Conservation (phyloP, 1,140 invertebrate species). For the Drosophila orosa region DNA sequence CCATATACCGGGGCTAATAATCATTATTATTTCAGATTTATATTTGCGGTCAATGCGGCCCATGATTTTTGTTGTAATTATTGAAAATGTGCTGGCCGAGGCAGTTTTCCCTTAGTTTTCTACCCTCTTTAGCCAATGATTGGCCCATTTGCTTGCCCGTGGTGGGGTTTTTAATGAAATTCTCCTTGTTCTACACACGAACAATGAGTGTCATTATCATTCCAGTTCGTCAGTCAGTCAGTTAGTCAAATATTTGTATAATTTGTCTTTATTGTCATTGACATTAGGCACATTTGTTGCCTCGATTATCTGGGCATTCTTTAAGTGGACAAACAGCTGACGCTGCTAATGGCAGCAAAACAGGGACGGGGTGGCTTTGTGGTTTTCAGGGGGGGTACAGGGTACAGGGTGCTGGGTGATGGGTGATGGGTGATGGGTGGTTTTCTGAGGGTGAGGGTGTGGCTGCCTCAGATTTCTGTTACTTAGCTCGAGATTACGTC, state of each 20-base stretch:
- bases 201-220: constrained; percentile 62
- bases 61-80: constrained; percentile 48
- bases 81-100: constrained; percentile 39
- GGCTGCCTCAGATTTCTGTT: constrained; percentile 28
- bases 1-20: constrained; percentile 30
- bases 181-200: constrained; percentile 46
- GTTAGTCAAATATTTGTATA: constrained; percentile 73
- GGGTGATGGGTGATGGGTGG: background rate
- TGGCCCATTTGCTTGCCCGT: constrained; percentile 16
- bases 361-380: constrained; percentile 1
- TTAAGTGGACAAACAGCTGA: constrained; percentile 77
- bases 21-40: constrained; percentile 53
- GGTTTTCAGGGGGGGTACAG: background rate
- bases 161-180: constrained; percentile 46
- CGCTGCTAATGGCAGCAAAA: constrained; percentile 58
- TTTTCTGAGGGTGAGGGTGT: constrained; percentile 1
- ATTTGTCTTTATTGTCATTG: constrained; percentile 77
- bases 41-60: constrained; percentile 44
- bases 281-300: constrained; percentile 76
- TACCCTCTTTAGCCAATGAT: constrained; percentile 28
- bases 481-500: constrained; percentile 16
- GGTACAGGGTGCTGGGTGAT: no score
- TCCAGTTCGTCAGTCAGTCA: constrained; percentile 44
- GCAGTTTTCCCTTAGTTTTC: constrained; percentile 15
- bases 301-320: constrained; percentile 74